A percentile compares a stretch with the other conserved stretches of the same genome.
Evolutionary conservation across 2,888 invertebrate genomes (phyloP).

Genomic region (Limnephilus auricula): DNA sequence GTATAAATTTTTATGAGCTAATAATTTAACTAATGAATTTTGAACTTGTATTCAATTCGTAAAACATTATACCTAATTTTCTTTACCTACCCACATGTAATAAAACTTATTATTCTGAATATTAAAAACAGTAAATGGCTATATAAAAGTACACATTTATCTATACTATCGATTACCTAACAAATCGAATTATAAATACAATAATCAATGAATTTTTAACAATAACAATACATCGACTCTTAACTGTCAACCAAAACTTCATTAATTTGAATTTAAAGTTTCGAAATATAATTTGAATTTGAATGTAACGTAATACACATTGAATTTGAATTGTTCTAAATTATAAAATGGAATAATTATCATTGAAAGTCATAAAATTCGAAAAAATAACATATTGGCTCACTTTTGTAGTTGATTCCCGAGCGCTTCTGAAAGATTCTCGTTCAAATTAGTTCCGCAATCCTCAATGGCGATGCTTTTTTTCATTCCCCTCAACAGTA

Average conservation of each 20-base stretch:
- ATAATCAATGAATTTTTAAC: not conserved
- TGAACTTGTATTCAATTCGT: too few relatives aligned
- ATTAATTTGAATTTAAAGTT: not conserved
- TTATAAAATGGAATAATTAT: not conserved
- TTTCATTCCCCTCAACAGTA: slow-evolving; percentile 26
- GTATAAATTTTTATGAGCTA: too few relatives aligned
- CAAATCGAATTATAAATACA: not conserved
- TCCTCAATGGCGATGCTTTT: slow-evolving; percentile 42
- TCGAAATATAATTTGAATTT: not conserved
- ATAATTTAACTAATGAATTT: too few relatives aligned
- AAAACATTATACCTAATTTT: not conserved
- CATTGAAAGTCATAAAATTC: not conserved
- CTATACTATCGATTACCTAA: too few relatives aligned
- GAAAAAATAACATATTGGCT: not conserved
- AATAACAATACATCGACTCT: too few relatives aligned
- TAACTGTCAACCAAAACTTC: too few relatives aligned
- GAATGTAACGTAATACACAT: not conserved
- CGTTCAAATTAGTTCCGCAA: slow-evolving; percentile 14
- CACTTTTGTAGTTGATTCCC: slow-evolving; percentile 50
- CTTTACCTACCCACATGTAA: not conserved
- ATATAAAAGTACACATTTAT: not conserved
- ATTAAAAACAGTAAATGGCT: not conserved
- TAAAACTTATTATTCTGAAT: not conserved
- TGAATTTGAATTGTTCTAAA: not conserved
- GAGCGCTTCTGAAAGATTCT: slow-evolving; percentile 45